Evolutionary conservation across 30 jellyfish, hydroid and myxozoan species (phyloP).

Genomic region (Chironex yamaguchii): DNA sequence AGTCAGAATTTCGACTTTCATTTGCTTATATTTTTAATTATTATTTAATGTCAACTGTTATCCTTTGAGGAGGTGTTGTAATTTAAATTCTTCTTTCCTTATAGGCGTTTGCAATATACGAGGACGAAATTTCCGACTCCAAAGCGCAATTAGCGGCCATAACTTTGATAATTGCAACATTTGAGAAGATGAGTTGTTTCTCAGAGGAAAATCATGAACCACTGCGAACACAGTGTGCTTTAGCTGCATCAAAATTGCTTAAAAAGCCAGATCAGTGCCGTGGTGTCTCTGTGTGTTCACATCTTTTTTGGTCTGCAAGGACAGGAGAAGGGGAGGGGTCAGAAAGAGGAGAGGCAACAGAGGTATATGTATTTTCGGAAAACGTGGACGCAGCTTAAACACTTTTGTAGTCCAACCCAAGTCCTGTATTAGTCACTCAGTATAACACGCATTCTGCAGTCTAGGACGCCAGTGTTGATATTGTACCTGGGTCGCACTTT

Average conservation of each 20-base stretch:
- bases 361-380: no score
- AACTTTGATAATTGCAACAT: conserved; percentile 94
- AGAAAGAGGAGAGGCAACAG: conserved; percentile 78
- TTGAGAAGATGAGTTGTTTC: conserved; percentile 91
- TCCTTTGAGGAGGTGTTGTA: no score
- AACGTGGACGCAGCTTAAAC: no score
- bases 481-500: no score
- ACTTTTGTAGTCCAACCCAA: neutral
- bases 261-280: conserved; percentile 99
- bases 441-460: neutral
- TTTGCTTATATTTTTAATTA: no score
- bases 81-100: conserved; percentile 2
- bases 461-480: no score
- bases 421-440: neutral
- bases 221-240: conserved; percentile 97
- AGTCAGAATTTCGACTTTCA: no score
- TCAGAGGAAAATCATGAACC: conserved; percentile 99
- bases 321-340: conserved; percentile 89
- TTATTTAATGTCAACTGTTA: no score
- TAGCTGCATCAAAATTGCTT: conserved; percentile 95
- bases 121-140: conserved; percentile 97
- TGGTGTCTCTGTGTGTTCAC: conserved; percentile 98
- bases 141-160: conserved; percentile 99
- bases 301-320: conserved; percentile 98
- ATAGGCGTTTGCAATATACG: conserved; percentile 98